phyloP scores from a whole-genome alignment of 2,113 vertebrate genomes.

The Halichoerus grypus region DNA sequence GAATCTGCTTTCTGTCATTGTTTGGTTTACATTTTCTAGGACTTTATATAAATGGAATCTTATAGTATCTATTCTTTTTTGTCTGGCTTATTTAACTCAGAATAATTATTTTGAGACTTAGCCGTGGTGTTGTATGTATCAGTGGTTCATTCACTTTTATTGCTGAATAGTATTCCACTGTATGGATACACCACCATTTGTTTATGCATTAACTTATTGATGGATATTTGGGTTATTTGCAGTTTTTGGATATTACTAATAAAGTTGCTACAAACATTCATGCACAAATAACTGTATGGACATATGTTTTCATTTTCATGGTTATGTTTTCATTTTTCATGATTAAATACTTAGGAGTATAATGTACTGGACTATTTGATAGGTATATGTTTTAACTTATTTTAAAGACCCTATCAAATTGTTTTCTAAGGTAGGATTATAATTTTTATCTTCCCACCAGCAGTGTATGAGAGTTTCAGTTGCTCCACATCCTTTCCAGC shows the following conservation, averaged over 20 bases:
- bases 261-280: slow-evolving; percentile 61
- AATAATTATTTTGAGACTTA: slow-evolving; percentile 59
- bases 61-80: not conserved
- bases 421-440: slow-evolving; percentile 63
- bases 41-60: slow-evolving; percentile 40
- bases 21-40: slow-evolving; percentile 59
- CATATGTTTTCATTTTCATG: slow-evolving; percentile 44
- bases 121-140: slow-evolving; percentile 13
- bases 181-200: slow-evolving; percentile 36
- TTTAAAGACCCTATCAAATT: slow-evolving; percentile 26
- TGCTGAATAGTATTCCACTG: slow-evolving; percentile 2
- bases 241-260: slow-evolving; percentile 47
- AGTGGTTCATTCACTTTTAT: slow-evolving; percentile 56
- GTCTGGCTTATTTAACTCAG: slow-evolving; percentile 19
- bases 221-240: slow-evolving; percentile 46
- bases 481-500: slow-evolving; percentile 49
- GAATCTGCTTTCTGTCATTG: slow-evolving; percentile 46
- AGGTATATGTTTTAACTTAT: slow-evolving; percentile 39
- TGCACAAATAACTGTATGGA: slow-evolving; percentile 48
- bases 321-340: slow-evolving; percentile 41
- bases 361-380: not conserved
- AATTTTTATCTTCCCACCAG: slow-evolving; percentile 57
- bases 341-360: not conserved
- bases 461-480: slow-evolving; percentile 41
- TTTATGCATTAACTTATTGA: slow-evolving; percentile 55